Evolutionary conservation across 1,140 invertebrate species (phyloP), one percentile per base, ranked within the genome.

Genomic region (Venturia canescens): DNA sequence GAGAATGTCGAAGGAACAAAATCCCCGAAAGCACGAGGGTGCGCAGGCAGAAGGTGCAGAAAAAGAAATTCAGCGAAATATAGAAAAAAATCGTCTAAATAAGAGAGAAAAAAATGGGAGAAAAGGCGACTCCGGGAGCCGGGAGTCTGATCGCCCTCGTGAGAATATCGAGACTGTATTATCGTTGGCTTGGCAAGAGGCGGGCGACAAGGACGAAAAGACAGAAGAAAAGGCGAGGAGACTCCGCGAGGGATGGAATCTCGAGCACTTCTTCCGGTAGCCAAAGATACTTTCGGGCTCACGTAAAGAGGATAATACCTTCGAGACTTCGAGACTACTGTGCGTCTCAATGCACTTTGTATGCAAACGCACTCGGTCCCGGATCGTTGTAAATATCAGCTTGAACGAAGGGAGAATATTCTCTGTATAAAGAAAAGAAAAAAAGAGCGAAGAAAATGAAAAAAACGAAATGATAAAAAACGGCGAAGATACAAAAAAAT

Each of bases 231-330:
- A 23, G 16, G 44, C 44, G 53, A 23, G 53, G 9, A 23, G n/a
- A 44, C 38, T 44, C 38, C 0, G 3, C 13, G 3, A 44, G 11
- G 67, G 70, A 66, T n/a, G 23, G 53, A 57, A 66, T 66, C 63
- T 53, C 48, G 78, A 71, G 34, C 60, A 13, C 27, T 66, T 66
- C 60, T 66, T 66, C 60, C 60, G 23, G 60, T 72, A 31, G 27
- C 66, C 29, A 60, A 53, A 53, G 69, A 80, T 70, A 80, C 57
- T 63, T 78, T 69, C 63, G 27, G 63, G 34, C 15, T 66, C 60
- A 66, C 60, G 60, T 83, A 83, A 83, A 83, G 80, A 83, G 80
- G 80, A 83, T 84, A 84, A 84, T 82, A 82, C 80, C 80, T 44
- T 31, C 31, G 78, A 79, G 78, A 79, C 78, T 66, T 26, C 60